Percentiles rank a stretch among this genome's conserved stretches.
Evolutionary conservation across 2,797 vertebrate species (phyloP).

Genomic region (Hybognathus amarus): DNA sequence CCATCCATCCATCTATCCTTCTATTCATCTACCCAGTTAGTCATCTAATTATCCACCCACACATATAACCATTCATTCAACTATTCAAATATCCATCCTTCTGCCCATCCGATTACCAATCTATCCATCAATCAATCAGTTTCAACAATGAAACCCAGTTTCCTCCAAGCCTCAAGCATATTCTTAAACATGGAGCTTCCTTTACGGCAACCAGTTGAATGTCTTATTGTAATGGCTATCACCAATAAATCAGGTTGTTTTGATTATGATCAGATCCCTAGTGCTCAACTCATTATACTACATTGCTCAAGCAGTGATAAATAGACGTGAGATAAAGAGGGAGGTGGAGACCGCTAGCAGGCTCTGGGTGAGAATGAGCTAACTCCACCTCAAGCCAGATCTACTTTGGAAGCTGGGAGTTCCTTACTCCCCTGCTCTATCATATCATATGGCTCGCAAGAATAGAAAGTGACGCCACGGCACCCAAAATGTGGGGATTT

Average conservation of each 20-base stretch:
- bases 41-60: not conserved
- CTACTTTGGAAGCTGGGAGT: conserved; percentile 64
- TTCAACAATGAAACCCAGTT: not conserved
- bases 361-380: conserved; percentile 47
- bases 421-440: conserved; percentile 67
- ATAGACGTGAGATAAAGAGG: conserved; percentile 23
- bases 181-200: not conserved
- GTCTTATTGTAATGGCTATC: conserved; percentile 66
- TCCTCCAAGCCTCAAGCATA: conserved; percentile 12
- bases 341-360: conserved; percentile 35
- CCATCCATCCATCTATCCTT: not conserved
- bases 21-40: not conserved
- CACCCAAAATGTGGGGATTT: conserved; percentile 32
- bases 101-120: not conserved
- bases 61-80: not conserved
- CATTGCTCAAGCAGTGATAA: conserved; percentile 41
- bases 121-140: not conserved
- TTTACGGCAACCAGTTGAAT: conserved; percentile 68
- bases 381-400: conserved; percentile 55
- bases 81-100: not conserved
- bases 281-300: conserved; percentile 58
- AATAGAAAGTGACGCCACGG: conserved; percentile 35
- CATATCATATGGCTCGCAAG: conserved; percentile 53
- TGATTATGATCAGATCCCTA: conserved; percentile 67
- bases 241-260: conserved; percentile 69